Evolutionary conservation across 2,888 invertebrate genomes (phyloP).

Genomic region (Agriotes lineatus): DNA sequence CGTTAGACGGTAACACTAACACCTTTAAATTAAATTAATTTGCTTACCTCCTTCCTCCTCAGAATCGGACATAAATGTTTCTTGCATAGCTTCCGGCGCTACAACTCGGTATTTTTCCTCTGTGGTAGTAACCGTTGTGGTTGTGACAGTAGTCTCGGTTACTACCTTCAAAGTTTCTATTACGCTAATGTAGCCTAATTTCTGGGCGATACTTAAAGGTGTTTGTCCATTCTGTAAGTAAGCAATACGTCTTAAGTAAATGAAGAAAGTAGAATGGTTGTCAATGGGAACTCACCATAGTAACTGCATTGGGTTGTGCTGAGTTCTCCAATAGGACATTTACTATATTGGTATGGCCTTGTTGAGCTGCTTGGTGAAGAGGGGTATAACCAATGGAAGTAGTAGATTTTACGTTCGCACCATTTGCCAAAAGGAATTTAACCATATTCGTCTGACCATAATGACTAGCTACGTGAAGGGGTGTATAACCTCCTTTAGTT

Average conservation of each 20-base stretch:
- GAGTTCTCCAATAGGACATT: slow-evolving; percentile 92
- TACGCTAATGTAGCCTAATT: slow-evolving; percentile 97
- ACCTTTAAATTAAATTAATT: slow-evolving; percentile 34
- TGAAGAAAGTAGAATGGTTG: too few species aligned
- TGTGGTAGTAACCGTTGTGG: slow-evolving; percentile 78
- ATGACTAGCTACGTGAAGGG: slow-evolving; percentile 97
- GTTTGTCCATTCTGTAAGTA: slow-evolving; percentile 96
- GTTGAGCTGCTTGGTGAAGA: slow-evolving; percentile 98
- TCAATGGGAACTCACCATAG: slow-evolving; percentile 89
- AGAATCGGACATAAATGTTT: slow-evolving; percentile 98
- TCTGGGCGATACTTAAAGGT: slow-evolving; percentile 95
- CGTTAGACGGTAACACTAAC: too few species aligned
- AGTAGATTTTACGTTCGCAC: slow-evolving; percentile 88
- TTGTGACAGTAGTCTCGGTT: slow-evolving; percentile 82
- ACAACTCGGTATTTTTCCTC: slow-evolving; percentile 98
- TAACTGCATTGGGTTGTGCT: slow-evolving; percentile 95
- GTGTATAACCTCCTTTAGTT: slow-evolving; percentile 97
- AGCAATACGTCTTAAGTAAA: too few species aligned
- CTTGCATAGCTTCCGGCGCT: slow-evolving; percentile 99
- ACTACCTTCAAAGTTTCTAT: slow-evolving; percentile 97
- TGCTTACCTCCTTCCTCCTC: slow-evolving; percentile 97
- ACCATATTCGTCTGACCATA: slow-evolving; percentile 98
- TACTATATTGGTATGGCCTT: slow-evolving; percentile 97
- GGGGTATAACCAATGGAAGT: slow-evolving; percentile 93
- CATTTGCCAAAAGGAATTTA: slow-evolving; percentile 89